Evolutionary conservation across 2,888 invertebrate genomes (phyloP).

Genomic region (Harpalus rufipes): DNA sequence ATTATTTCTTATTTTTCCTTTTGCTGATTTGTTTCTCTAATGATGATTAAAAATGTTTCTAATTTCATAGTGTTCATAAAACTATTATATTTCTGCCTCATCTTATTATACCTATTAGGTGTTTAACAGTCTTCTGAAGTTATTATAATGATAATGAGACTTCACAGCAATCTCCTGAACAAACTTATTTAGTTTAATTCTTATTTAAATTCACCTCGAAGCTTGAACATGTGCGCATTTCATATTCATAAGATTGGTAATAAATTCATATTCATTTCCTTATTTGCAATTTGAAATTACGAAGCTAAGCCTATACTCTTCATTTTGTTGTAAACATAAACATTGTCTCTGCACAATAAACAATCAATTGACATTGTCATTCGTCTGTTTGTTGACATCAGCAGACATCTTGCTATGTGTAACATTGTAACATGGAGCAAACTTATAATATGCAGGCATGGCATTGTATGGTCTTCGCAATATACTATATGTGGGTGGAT

Average conservation of each 20-base stretch:
- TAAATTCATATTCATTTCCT: conserved; percentile 5
- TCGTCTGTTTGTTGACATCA: conserved; percentile 1
- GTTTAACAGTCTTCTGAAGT: neutral
- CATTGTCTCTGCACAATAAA: neutral
- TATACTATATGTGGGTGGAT: neutral
- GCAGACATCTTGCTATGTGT: neutral
- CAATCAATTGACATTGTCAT: neutral
- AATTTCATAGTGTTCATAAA: too few species aligned
- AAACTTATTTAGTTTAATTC: neutral
- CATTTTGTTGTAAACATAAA: neutral
- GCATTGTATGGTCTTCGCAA: neutral
- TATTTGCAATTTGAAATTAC: neutral
- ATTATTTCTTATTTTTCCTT: too few species aligned
- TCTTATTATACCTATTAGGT: neutral
- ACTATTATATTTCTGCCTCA: too few species aligned
- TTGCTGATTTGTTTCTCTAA: too few species aligned
- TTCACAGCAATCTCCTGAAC: too few species aligned
- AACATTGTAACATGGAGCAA: neutral
- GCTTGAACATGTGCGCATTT: neutral
- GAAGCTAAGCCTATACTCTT: neutral
- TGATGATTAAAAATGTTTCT: too few species aligned
- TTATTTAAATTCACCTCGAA: neutral
- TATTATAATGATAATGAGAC: neutral
- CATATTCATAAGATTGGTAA: neutral
- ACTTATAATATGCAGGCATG: neutral